Evolutionary conservation across 1,140 invertebrate genomes (phyloP).

Genomic region (Drosophila dunni): DNA sequence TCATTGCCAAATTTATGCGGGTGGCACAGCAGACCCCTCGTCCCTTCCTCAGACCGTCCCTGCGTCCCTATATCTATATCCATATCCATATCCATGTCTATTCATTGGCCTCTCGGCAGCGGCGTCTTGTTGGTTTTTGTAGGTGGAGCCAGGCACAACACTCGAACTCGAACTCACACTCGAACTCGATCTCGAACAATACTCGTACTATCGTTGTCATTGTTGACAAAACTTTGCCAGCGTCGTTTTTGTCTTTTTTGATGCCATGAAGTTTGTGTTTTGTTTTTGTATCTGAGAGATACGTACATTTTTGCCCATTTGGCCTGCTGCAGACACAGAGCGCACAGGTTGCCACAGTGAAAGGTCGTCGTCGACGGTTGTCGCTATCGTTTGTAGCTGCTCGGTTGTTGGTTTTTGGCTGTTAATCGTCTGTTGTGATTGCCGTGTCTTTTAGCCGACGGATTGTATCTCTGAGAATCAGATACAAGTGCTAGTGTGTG

Average conservation of each 20-base stretch:
- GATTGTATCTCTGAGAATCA: constrained; percentile 37
- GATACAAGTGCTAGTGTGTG: constrained; percentile 23
- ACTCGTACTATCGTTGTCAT: constrained; percentile 63
- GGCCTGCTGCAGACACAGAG: constrained; percentile 63
- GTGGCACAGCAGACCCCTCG: constrained; percentile 47
- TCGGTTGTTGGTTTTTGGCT: constrained; percentile 13
- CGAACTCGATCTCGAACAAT: constrained; percentile 4
- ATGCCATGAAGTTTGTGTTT: constrained; percentile 56
- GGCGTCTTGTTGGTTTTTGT: constrained; percentile 70
- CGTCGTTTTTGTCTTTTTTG: constrained; percentile 48
- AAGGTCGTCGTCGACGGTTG: constrained; percentile 61
- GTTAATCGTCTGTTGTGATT: constrained; percentile 1
- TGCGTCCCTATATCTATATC: too few relatives aligned
- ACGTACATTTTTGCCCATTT: constrained; percentile 70
- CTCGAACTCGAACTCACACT: too few relatives aligned
- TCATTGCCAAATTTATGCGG: constrained; percentile 75
- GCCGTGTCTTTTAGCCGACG: constrained; percentile 47
- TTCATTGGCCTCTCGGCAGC: constrained; percentile 25
- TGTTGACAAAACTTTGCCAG: constrained; percentile 77
- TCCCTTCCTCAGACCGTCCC: constrained; percentile 4
- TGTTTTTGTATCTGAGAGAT: constrained; percentile 69
- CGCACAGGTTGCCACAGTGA: constrained; percentile 73
- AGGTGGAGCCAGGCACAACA: constrained; percentile 72
- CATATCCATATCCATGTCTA: constrained; percentile 20
- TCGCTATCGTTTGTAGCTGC: constrained; percentile 9